Conservation (phyloP, 2,888 invertebrate species). For the Calliopum simillimum region DNA sequence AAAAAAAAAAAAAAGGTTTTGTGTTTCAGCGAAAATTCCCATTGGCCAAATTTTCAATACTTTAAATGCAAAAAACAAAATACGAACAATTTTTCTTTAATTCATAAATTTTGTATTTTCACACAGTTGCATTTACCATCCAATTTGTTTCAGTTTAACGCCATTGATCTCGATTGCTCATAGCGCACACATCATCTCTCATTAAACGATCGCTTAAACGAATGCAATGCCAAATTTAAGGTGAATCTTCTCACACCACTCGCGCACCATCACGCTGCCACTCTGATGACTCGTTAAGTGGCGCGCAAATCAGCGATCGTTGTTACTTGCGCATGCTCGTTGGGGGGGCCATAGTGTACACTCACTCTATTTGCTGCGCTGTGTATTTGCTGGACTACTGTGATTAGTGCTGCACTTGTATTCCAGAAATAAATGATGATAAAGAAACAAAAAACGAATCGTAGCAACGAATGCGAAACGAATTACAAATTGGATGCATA, state of each 20-base stretch:
- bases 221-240: neutral
- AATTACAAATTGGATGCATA: constrained; percentile 4
- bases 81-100: too few species aligned
- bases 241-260: neutral
- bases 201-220: neutral
- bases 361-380: neutral
- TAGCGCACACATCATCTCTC: neutral
- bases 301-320: constrained; percentile 28
- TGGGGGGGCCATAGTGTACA: neutral
- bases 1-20: too few species aligned
- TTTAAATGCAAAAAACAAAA: too few species aligned
- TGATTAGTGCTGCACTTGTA: neutral
- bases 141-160: neutral
- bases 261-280: neutral
- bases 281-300: constrained; percentile 27
- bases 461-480: constrained; percentile 16
- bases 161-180: neutral
- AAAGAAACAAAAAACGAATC: neutral
- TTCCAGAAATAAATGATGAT: neutral
- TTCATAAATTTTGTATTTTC: too few species aligned
- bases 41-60: too few species aligned
- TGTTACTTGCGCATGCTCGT: constrained; percentile 11
- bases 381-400: neutral
- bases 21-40: too few species aligned
- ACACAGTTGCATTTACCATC: neutral